A percentile compares a stretch with the other conserved stretches of the same genome.
Conservation (phyloP, 2,113 vertebrate species). For the Pardalotus punctatus region DNA sequence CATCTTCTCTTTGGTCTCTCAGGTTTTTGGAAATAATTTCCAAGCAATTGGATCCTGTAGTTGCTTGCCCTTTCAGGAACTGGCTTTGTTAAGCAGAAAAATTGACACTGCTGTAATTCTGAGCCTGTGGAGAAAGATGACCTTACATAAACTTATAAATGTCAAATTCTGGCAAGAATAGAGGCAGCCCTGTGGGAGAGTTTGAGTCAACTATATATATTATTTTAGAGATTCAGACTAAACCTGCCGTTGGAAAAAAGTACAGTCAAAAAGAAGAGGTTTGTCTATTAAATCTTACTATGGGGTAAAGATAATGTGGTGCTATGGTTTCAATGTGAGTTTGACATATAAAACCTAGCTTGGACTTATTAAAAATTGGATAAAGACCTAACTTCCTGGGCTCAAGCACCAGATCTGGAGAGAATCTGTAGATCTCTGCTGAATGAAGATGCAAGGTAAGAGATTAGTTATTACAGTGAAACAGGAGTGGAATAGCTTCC, state of each 20-base stretch:
- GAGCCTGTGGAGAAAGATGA: conserved; percentile 24
- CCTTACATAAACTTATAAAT: conserved; percentile 47
- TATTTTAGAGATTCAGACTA: neutral
- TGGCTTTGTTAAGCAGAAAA: conserved; percentile 29
- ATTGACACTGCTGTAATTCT: neutral
- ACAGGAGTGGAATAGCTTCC: neutral
- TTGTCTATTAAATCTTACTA: neutral
- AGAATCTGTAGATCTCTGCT: neutral
- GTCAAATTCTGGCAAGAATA: conserved; percentile 12
- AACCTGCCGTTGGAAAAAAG: neutral
- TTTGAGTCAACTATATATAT: neutral
- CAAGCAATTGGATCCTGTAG: neutral
- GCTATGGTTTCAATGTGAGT: neutral
- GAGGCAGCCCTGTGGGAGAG: neutral
- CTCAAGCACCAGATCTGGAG: neutral
- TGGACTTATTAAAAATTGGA: neutral
- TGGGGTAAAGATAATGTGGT: neutral
- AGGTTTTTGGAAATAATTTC: neutral
- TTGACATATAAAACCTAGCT: neutral
- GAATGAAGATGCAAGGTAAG: neutral
- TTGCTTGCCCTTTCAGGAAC: neutral
- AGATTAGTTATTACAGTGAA: neutral
- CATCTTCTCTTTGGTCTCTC: neutral
- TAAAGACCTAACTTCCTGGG: neutral
- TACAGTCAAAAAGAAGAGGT: neutral